Percentiles rank a stretch among this genome's conserved stretches.
phyloP scores from a whole-genome alignment of 1,140 invertebrate species.

The Drosophila novamexicana region DNA sequence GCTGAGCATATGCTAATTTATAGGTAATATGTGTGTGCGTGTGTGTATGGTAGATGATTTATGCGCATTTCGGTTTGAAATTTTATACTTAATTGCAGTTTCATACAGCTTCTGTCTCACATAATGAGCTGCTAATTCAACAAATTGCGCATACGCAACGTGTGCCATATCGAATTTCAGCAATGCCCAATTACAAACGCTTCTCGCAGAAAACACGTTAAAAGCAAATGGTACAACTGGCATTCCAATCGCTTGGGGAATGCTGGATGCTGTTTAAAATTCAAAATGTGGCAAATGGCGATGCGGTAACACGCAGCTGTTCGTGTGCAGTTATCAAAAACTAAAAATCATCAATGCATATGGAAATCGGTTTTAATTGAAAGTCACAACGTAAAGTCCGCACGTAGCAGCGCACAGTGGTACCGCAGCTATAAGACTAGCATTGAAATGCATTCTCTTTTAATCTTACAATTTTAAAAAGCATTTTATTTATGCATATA shows the following conservation, averaged over 20 bases:
- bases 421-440: neutral
- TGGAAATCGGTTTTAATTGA: conserved; percentile 52
- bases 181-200: conserved; percentile 7
- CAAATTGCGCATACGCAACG: conserved; percentile 41
- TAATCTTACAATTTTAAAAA: neutral
- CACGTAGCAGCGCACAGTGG: conserved; percentile 14
- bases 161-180: conserved; percentile 3
- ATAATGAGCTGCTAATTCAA: conserved; percentile 36
- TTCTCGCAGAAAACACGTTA: neutral
- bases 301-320: conserved; percentile 11
- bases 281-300: conserved; percentile 13
- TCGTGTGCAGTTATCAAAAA: conserved; percentile 36
- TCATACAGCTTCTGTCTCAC: conserved; percentile 21
- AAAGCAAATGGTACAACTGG: neutral
- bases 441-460: neutral
- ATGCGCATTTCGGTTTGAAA: conserved; percentile 32
- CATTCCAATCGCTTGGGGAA: conserved; percentile 5
- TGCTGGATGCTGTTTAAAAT: conserved; percentile 4
- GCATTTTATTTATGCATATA: neutral
- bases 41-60: conserved; percentile 31
- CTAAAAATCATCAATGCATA: conserved; percentile 44
- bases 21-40: conserved; percentile 27
- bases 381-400: conserved; percentile 21
- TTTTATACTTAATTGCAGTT: conserved; percentile 42
- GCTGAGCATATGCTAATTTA: conserved; percentile 50